These are phyloP conservation scores for Mercenaria mercenaria DNA, from an alignment of 1,140 invertebrate species.

Conservation along the genomic window DNA sequence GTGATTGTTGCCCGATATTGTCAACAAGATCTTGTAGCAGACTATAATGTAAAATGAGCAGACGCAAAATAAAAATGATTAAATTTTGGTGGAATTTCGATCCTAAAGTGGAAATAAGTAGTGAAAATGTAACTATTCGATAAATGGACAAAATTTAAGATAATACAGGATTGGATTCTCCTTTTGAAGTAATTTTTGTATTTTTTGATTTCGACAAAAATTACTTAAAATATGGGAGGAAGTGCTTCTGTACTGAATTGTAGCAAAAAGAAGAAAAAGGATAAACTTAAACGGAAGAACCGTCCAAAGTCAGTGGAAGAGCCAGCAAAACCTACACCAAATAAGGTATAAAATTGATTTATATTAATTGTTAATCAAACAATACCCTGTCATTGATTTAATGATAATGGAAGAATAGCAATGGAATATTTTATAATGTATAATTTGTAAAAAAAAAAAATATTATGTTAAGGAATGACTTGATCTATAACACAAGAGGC, in stretches of 20 bases:
- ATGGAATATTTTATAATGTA: background rate
- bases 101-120: background rate
- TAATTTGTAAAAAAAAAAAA: background rate
- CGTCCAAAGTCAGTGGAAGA: background rate
- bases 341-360: conserved; percentile 36
- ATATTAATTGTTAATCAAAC: background rate
- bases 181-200: conserved; percentile 43
- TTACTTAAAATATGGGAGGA: conserved; percentile 53
- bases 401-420: background rate
- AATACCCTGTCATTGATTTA: background rate
- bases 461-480: background rate
- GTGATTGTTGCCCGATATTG: conserved; percentile 54
- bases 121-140: background rate
- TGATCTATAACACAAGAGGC: too few relatives aligned
- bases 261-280: conserved; percentile 56
- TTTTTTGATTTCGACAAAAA: conserved; percentile 37
- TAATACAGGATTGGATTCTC: background rate
- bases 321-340: background rate
- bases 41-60: conserved; percentile 41
- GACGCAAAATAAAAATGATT: background rate
- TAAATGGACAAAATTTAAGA: background rate
- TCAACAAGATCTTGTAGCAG: conserved; percentile 43
- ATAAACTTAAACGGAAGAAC: conserved; percentile 52
- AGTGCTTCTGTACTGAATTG: conserved; percentile 61
- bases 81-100: conserved; percentile 5